These are phyloP conservation scores for Gisinianus flammeolus DNA, from an alignment of 2,888 invertebrate genomes.

Conservation along the genomic window DNA sequence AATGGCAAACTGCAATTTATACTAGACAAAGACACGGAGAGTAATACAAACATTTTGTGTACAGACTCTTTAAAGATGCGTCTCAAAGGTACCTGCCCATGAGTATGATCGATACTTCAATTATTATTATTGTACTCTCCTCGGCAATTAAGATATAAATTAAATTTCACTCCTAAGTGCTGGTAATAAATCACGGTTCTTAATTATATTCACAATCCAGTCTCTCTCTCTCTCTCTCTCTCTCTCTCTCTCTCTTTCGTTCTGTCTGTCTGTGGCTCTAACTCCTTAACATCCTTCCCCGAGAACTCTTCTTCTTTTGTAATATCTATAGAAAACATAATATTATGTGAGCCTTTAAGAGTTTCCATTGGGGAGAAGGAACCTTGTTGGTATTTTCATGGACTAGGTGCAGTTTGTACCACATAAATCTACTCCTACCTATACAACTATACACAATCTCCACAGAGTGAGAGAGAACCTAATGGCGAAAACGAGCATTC, in stretches of 20 bases:
- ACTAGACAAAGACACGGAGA: neutral
- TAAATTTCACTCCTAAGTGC: slow-evolving; percentile 38
- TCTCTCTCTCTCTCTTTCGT: neutral
- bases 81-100: neutral
- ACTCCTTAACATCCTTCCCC: neutral
- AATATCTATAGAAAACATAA: neutral
- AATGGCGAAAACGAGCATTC: slow-evolving; percentile 32
- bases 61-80: slow-evolving; percentile 9
- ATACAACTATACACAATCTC: slow-evolving; percentile 26
- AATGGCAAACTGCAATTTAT: neutral
- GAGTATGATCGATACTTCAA: slow-evolving; percentile 40
- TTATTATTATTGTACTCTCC: slow-evolving; percentile 38
- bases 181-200: slow-evolving; percentile 35
- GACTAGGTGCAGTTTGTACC: slow-evolving; percentile 9
- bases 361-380: neutral
- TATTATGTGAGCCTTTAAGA: neutral
- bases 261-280: too few relatives aligned
- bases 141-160: slow-evolving; percentile 39
- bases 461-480: neutral
- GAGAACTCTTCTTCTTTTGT: neutral
- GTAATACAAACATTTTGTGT: neutral
- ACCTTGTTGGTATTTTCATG: slow-evolving; percentile 5
- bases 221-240: slow-evolving; percentile 11
- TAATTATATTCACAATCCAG: slow-evolving; percentile 33
- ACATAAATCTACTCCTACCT: slow-evolving; percentile 29